These are phyloP conservation scores for Cantharis rufa DNA, from an alignment of 2,888 invertebrate genomes.

Conservation along the genomic window DNA sequence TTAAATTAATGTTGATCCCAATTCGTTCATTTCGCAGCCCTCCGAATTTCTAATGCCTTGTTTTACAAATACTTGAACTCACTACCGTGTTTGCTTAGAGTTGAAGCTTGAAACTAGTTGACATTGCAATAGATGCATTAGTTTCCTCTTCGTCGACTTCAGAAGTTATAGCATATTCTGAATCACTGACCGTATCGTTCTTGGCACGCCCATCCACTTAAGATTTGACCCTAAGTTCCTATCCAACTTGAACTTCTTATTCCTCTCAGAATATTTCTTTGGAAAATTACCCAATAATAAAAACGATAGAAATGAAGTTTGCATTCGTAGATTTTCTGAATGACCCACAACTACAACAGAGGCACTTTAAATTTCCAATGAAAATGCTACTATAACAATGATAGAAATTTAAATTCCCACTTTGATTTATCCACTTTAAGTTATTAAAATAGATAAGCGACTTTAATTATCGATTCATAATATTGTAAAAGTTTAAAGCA, in stretches of 20 bases:
- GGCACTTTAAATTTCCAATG: background rate
- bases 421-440: background rate
- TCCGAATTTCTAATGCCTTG: constrained; percentile 18
- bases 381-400: background rate
- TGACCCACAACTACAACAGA: background rate
- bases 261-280: background rate
- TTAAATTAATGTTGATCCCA: constrained; percentile 22
- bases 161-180: constrained; percentile 32
- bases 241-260: constrained; percentile 18
- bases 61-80: constrained; percentile 22
- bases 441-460: background rate
- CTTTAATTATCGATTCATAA: background rate
- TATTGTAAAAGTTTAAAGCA: background rate
- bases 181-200: constrained; percentile 30
- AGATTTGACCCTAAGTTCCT: constrained; percentile 28
- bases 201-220: constrained; percentile 31
- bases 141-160: constrained; percentile 30
- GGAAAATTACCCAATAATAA: background rate
- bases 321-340: background rate
- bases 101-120: constrained; percentile 30
- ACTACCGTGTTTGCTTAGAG: constrained; percentile 21
- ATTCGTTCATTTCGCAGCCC: constrained; percentile 7
- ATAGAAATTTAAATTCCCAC: background rate
- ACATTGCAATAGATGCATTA: constrained; percentile 31
- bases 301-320: background rate